These are phyloP conservation scores for Pachyrhynchus sulphureomaculatus DNA, from an alignment of 1,140 invertebrate genomes.

Conservation along the genomic window DNA sequence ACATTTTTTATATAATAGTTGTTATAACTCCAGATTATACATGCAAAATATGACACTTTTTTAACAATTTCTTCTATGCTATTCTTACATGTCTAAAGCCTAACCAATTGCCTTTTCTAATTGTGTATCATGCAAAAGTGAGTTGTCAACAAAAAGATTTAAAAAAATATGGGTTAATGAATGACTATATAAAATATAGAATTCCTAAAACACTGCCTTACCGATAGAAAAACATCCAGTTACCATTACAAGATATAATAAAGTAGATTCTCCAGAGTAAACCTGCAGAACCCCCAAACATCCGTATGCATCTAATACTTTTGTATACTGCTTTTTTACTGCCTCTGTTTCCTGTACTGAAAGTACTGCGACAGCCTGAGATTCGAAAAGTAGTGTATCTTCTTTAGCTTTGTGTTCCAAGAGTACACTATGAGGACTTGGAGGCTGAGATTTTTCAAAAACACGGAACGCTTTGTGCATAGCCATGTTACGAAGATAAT, in stretches of 20 bases:
- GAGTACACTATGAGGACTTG: conserved; percentile 86
- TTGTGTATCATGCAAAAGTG: too few species aligned
- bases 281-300: conserved; percentile 88
- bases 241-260: conserved; percentile 88
- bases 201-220: too few species aligned
- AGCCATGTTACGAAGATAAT: conserved; percentile 65
- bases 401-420: conserved; percentile 85
- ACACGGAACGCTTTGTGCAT: conserved; percentile 92
- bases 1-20: too few species aligned
- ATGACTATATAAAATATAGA: too few species aligned
- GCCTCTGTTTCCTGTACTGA: conserved; percentile 81
- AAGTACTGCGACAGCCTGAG: conserved; percentile 81
- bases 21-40: too few species aligned
- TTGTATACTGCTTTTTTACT: conserved; percentile 84
- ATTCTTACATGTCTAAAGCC: too few species aligned
- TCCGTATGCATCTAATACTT: conserved; percentile 89
- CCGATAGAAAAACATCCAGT: conserved; percentile 93
- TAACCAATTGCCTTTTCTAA: too few species aligned
- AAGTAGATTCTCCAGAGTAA: conserved; percentile 78
- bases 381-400: conserved; percentile 87
- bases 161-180: too few species aligned
- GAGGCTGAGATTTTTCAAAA: conserved; percentile 80
- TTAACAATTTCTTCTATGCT: too few species aligned
- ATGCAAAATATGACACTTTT: too few species aligned
- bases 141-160: too few species aligned